phyloP scores from a whole-genome alignment of 2,113 vertebrate species.

The Zapornia atra region DNA sequence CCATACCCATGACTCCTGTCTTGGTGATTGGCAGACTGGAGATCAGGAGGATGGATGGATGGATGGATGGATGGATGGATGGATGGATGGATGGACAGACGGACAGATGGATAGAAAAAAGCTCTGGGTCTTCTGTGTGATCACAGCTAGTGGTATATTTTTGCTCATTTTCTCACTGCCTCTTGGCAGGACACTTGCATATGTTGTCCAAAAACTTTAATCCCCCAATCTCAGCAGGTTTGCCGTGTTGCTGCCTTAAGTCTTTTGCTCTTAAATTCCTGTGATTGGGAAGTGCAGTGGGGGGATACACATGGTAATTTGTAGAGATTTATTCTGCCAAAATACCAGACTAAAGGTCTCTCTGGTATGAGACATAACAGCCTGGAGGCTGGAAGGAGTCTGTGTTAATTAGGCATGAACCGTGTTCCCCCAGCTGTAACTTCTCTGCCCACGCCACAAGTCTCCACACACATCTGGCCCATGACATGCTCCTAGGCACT shows the following conservation, averaged over 20 bases:
- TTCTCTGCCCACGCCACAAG: background rate
- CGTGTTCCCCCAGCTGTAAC: background rate
- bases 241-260: background rate
- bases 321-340: background rate
- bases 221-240: background rate
- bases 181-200: background rate
- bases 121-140: background rate
- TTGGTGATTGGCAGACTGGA: background rate
- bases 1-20: background rate
- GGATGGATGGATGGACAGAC: background rate
- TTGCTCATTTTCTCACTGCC: background rate
- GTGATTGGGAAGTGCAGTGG: background rate
- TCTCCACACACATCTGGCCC: background rate
- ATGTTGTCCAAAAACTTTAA: background rate
- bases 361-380: conserved; percentile 15
- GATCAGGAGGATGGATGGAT: background rate
- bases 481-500: background rate
- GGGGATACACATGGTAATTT: background rate
- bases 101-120: background rate
- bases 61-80: background rate
- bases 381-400: conserved; percentile 19
- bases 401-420: conserved; percentile 48
- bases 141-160: background rate
- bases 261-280: conserved; percentile 6
- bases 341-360: conserved; percentile 11